Base-by-base conservation (phyloP, 2,888 invertebrate genomes). In the Protophormia terraenovae region DNA sequence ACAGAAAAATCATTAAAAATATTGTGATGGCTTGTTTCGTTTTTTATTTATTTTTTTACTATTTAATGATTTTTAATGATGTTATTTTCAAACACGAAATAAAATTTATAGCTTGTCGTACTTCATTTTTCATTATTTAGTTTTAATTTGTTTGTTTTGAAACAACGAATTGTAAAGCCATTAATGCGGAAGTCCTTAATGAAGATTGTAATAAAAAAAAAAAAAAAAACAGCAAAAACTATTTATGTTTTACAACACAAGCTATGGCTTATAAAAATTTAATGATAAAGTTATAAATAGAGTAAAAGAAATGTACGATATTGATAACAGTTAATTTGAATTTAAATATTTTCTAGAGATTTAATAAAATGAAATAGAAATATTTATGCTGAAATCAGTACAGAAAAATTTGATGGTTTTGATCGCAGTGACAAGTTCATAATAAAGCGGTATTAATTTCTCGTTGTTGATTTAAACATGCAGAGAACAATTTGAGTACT, bases 11-110 rank as follows among this genome's bases (percentile, higher is more conserved):
- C 82, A 84, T 84, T 84, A 84, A 84, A 81, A 77, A 60, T 72
- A 55, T 80, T 66, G 24, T 55, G 53, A 58, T 71, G 71, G 69
- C 64, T 73, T 81, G 32, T 58, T 73, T 66, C 55, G 19, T 58
- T 73, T 72, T 72, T 45, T 58, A 64, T 55, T 80, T 76, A 16
- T 71, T 73, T 53, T 77, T 84, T 86, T 78, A 80, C 77, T 81
- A 80, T 84, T 83, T 87, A 87, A 87, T 86, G 84, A 84, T 83
- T 87, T 87, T 86, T 87, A 87, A 87, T 84, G 83, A 86, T 85
- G 80, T 80, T 86, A 84, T 85, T 87, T 72, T 60, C n/a, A 67
- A 79, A 86, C 81, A 79, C 71, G 82, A 84, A 84, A 64, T 66
- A 45, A 79, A 82, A 82, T 85, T 79, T 85, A 85, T 83, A 41